Conservation (phyloP, 2,113 vertebrate species). For the Heloderma charlesbogerti region DNA sequence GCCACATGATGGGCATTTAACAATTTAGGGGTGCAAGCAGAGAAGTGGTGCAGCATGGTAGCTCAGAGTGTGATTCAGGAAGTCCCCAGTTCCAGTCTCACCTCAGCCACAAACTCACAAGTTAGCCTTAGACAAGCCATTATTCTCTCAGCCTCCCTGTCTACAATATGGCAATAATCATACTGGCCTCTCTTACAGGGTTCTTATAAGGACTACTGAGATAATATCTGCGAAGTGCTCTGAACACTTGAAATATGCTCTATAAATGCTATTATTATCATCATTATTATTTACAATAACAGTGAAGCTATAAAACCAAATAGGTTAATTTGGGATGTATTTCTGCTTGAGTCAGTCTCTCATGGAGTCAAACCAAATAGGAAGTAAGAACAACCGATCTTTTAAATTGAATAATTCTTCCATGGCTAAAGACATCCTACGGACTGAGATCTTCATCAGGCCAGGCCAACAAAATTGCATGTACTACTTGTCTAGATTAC, state of each 20-base stretch:
- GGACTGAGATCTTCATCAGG: background rate
- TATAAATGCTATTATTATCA: background rate
- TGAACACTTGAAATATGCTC: background rate
- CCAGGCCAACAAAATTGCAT: background rate
- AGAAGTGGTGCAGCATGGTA: background rate
- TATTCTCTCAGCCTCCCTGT: background rate
- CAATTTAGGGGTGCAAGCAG: background rate
- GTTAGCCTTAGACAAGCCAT: background rate
- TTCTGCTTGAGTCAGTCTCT: background rate
- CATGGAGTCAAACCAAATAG: background rate
- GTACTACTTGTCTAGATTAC: background rate
- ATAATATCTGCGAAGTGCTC: background rate
- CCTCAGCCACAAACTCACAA: background rate
- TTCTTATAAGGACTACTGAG: background rate
- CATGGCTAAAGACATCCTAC: background rate
- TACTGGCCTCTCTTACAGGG: background rate
- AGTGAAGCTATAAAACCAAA: rapidly evolving
- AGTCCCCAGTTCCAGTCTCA: background rate
- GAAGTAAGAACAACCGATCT: background rate
- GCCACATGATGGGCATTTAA: background rate
- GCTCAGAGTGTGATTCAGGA: background rate
- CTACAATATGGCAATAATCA: background rate
- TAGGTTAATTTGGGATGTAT: background rate
- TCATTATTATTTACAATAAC: background rate
- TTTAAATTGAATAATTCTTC: background rate